Evolutionary conservation across 2,888 invertebrate species (phyloP).

Genomic region (Exephanes ischioxanthus): DNA sequence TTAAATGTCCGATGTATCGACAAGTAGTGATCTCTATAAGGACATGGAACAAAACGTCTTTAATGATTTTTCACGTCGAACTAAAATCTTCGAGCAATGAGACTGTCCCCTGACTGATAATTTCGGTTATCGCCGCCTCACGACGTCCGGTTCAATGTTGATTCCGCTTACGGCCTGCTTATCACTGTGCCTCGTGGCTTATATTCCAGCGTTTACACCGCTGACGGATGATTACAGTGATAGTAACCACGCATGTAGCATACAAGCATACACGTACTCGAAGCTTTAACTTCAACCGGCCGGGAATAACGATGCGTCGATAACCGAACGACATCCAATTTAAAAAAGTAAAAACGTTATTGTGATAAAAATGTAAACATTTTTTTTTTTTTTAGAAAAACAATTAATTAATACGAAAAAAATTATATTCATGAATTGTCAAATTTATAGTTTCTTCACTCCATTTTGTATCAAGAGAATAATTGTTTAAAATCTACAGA

Average conservation of each 20-base stretch:
- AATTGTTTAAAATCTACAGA: not conserved
- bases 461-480: not conserved
- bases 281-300: not conserved
- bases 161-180: conserved; percentile 43
- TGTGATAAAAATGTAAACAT: not conserved
- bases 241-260: not conserved
- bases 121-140: conserved; percentile 49
- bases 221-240: conserved; percentile 44
- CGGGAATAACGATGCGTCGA: not conserved
- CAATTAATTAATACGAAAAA: not conserved
- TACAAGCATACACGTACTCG: not conserved
- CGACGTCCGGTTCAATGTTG: conserved; percentile 51
- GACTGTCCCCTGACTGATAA: conserved; percentile 30
- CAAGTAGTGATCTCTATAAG: not conserved
- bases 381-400: not conserved
- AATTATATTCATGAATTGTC: not conserved
- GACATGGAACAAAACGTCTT: not conserved
- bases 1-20: not conserved
- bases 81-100: not conserved
- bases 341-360: not conserved
- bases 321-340: not conserved
- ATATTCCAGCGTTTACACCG: conserved; percentile 28
- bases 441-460: not conserved
- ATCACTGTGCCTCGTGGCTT: conserved; percentile 54
- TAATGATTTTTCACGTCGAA: conserved; percentile 11